phyloP scores from a whole-genome alignment of 2,888 invertebrate species.

The Nasonia oneida region DNA sequence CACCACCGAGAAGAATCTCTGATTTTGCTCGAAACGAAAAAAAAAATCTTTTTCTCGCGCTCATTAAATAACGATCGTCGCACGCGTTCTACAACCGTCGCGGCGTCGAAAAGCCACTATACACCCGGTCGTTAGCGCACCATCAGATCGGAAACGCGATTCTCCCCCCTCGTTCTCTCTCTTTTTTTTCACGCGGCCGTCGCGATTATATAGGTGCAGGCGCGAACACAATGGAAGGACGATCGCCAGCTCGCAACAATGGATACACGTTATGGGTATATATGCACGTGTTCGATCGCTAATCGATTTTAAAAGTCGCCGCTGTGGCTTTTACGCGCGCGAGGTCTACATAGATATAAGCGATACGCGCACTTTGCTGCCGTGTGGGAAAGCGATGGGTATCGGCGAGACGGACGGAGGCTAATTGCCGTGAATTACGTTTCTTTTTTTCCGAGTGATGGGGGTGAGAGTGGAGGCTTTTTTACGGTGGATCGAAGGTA shows the following conservation, averaged over 20 bases:
- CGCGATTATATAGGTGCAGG: background rate
- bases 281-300: slow-evolving; percentile 39
- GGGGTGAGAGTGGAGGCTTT: background rate
- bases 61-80: slow-evolving; percentile 36
- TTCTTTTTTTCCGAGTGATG: background rate
- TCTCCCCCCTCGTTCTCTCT: background rate
- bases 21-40: background rate
- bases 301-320: slow-evolving; percentile 40
- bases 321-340: background rate
- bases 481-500: background rate
- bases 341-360: background rate
- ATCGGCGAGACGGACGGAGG: background rate
- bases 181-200: background rate
- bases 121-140: slow-evolving; percentile 1
- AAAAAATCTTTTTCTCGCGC: too few relatives aligned
- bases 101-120: background rate
- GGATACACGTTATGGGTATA: background rate
- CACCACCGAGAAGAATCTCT: background rate
- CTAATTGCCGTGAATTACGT: background rate
- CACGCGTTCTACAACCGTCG: background rate
- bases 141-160: slow-evolving; percentile 22
- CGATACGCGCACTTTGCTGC: background rate
- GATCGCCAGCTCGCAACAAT: background rate
- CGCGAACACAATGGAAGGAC: slow-evolving; percentile 12
- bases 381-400: slow-evolving; percentile 40